These are phyloP conservation scores for Steinernema khuongi DNA, from an alignment of 1,140 invertebrate species.

Conservation along the genomic window DNA sequence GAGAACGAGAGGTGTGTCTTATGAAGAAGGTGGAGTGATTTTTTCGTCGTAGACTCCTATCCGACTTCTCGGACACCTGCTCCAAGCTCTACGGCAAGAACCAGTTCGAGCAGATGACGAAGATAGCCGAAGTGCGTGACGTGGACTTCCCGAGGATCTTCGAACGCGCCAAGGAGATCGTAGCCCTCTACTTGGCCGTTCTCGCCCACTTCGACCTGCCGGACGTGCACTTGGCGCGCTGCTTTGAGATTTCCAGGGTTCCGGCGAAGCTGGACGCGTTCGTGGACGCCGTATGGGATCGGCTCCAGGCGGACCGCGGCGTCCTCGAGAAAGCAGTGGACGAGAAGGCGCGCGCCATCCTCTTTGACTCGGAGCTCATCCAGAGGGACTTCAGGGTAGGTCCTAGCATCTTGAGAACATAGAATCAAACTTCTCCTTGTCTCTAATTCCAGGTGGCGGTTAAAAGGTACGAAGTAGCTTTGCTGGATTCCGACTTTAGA, in stretches of 20 bases:
- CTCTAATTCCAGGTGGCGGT: not conserved
- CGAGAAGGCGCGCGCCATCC: not conserved
- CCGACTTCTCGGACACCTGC: not conserved
- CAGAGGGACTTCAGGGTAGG: not conserved
- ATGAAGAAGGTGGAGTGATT: not conserved
- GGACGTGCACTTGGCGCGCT: not conserved
- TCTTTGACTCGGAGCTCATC: not conserved
- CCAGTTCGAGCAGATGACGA: conserved; percentile 2
- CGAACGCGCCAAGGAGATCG: not conserved
- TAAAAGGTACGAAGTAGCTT: not conserved
- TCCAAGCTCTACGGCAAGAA: not conserved
- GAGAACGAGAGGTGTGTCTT: not conserved
- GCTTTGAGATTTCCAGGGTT: not conserved
- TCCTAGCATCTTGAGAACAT: too few species aligned
- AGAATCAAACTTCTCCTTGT: too few species aligned
- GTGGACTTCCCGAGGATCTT: not conserved
- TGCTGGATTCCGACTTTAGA: not conserved
- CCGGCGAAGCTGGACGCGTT: not conserved
- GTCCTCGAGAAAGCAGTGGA: not conserved
- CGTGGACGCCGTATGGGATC: not conserved
- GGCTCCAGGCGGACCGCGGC: not conserved
- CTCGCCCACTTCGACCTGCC: not conserved
- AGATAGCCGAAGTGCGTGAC: not conserved
- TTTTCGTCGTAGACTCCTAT: not conserved
- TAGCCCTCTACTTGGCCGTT: not conserved